Evolutionary conservation across 2,888 invertebrate species (phyloP).

Genomic region (Epinotia ramella): DNA sequence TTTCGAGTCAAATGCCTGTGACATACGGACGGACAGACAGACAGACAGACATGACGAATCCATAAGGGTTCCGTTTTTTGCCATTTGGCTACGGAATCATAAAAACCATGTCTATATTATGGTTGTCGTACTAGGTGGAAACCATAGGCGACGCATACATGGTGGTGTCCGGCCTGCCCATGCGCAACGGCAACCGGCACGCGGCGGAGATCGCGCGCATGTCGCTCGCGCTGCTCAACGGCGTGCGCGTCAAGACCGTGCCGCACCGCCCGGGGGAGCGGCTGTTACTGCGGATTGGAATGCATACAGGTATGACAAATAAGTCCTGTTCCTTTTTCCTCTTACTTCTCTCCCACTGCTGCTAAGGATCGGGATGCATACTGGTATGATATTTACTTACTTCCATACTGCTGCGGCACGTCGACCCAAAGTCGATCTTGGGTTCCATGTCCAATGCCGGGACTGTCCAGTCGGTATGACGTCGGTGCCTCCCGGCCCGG

Average conservation of each 20-base stretch:
- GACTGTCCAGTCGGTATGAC: slow-evolving; percentile 74
- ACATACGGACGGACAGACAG: too few species aligned
- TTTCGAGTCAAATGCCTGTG: too few species aligned
- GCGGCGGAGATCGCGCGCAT: slow-evolving; percentile 97
- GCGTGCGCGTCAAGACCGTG: slow-evolving; percentile 95
- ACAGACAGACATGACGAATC: too few species aligned
- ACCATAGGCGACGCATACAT: slow-evolving; percentile 94
- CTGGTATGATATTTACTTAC: too few species aligned
- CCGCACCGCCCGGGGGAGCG: slow-evolving; percentile 95
- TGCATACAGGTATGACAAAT: slow-evolving; percentile 90
- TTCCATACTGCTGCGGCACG: too few species aligned
- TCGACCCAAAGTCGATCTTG: too few species aligned
- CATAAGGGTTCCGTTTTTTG: too few species aligned
- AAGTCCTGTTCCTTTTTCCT: too few species aligned
- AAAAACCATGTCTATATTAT: background rate
- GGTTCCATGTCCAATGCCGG: too few species aligned
- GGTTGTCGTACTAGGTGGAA: slow-evolving; percentile 89
- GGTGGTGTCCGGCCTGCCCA: slow-evolving; percentile 96
- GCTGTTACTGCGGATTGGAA: slow-evolving; percentile 95
- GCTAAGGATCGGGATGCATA: slow-evolving; percentile 89
- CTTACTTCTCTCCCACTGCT: slow-evolving; percentile 79
- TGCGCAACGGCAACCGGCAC: slow-evolving; percentile 95
- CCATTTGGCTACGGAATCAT: too few species aligned
- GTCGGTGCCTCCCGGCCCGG: slow-evolving; percentile 94
- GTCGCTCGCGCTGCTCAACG: slow-evolving; percentile 94